Evolutionary conservation across 2,888 invertebrate species (phyloP).

Genomic region (Cryptosula pallasiana): DNA sequence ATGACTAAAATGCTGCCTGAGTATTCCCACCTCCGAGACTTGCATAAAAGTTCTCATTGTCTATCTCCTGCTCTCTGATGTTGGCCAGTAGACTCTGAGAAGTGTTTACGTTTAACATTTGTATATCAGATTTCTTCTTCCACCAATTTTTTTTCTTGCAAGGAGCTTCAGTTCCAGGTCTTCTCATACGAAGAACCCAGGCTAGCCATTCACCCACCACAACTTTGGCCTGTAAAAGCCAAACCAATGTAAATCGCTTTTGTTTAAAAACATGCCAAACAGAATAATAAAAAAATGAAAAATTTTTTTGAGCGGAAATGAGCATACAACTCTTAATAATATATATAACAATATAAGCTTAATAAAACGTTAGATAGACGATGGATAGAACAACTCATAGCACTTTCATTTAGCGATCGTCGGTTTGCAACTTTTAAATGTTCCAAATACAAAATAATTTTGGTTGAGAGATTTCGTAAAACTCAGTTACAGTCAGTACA

Average conservation of each 20-base stretch:
- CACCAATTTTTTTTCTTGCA: neutral
- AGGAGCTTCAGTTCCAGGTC: constrained; percentile 87
- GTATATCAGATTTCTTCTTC: neutral
- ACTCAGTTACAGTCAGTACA: neutral
- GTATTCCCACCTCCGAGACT: constrained; percentile 18
- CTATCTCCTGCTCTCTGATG: constrained; percentile 94
- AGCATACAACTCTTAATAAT: too few species aligned
- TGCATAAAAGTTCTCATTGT: constrained; percentile 50
- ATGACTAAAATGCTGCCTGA: too few species aligned
- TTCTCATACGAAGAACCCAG: constrained; percentile 89
- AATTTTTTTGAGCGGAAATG: too few species aligned
- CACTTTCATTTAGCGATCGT: too few species aligned
- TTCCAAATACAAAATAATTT: neutral
- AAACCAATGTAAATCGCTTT: too few species aligned
- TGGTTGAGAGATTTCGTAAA: neutral
- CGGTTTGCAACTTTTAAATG: neutral
- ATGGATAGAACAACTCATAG: too few species aligned
- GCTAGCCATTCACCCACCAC: constrained; percentile 96
- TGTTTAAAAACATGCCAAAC: too few species aligned
- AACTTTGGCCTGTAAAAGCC: constrained; percentile 71
- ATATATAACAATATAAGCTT: too few species aligned
- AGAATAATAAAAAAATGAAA: too few species aligned
- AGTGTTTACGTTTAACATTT: constrained; percentile 45
- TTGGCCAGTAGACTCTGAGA: constrained; percentile 92
- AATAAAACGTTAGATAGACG: too few species aligned